These are phyloP conservation scores for Bicyclus anynana DNA, from an alignment of 1,140 invertebrate genomes.

Conservation along the genomic window DNA sequence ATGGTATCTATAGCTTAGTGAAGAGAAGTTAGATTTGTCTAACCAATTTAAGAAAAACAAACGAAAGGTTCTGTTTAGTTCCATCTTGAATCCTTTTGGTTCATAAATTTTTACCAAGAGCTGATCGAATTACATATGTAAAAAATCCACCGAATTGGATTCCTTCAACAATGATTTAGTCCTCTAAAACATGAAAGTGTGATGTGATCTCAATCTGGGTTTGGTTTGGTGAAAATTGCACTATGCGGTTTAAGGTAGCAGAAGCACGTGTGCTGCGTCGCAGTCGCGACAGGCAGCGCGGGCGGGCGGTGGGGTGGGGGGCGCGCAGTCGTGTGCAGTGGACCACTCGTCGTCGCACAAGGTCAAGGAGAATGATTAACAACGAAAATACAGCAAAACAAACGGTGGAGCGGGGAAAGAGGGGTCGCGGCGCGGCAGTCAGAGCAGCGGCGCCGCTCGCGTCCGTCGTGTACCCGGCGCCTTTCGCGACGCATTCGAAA, in stretches of 20 bases:
- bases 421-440: conserved; percentile 64
- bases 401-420: conserved; percentile 61
- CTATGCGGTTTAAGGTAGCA: conserved; percentile 35
- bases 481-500: conserved; percentile 64
- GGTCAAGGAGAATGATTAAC: conserved; percentile 78
- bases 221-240: conserved; percentile 37
- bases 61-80: not conserved
- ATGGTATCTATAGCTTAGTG: too few relatives aligned
- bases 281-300: conserved; percentile 51
- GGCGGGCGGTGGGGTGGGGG: conserved; percentile 59
- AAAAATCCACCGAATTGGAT: too few relatives aligned
- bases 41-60: not conserved
- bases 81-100: too few relatives aligned
- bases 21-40: too few relatives aligned
- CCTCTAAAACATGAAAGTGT: not conserved
- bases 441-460: conserved; percentile 62
- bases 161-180: too few relatives aligned
- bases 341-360: conserved; percentile 76
- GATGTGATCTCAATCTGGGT: conserved; percentile 1
- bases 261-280: conserved; percentile 60
- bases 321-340: conserved; percentile 74
- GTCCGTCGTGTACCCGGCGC: conserved; percentile 55
- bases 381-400: conserved; percentile 78
- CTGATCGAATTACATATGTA: too few relatives aligned
- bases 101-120: too few relatives aligned